Percentiles rank a stretch among this genome's conserved stretches.
Evolutionary conservation across 1,140 invertebrate species (phyloP).

Genomic region (Diorhabda carinulata): DNA sequence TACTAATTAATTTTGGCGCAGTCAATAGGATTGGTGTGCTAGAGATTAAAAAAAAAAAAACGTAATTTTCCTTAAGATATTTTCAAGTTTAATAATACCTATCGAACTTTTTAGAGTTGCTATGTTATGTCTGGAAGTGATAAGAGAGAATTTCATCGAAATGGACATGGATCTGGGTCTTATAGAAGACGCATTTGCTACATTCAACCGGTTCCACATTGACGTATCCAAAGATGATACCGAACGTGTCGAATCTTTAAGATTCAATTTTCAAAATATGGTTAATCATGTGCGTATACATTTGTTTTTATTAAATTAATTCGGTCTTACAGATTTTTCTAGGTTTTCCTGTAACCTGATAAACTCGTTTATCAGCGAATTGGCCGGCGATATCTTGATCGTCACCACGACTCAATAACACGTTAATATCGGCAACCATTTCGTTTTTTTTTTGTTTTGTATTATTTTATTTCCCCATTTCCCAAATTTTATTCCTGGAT

Average conservation of each 20-base stretch:
- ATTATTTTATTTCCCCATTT: no score
- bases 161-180: constrained; percentile 70
- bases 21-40: no score
- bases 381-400: no score
- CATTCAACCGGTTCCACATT: constrained; percentile 68
- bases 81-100: not conserved
- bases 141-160: constrained; percentile 69
- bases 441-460: no score
- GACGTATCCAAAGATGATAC: constrained; percentile 72
- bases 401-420: no score
- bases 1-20: no score
- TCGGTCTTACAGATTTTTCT: no score
- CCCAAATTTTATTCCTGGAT: no score
- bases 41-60: no score
- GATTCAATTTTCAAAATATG: constrained; percentile 74
- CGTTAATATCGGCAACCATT: no score
- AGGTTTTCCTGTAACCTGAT: no score
- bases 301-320: not conserved
- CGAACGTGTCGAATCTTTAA: constrained; percentile 71
- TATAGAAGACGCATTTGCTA: constrained; percentile 76
- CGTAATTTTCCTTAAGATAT: not conserved
- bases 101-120: constrained; percentile 51
- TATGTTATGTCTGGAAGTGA: constrained; percentile 71
- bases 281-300: constrained; percentile 59
- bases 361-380: no score